Evolutionary conservation across 2,888 invertebrate genomes (phyloP).

Genomic region (Nebria salina): DNA sequence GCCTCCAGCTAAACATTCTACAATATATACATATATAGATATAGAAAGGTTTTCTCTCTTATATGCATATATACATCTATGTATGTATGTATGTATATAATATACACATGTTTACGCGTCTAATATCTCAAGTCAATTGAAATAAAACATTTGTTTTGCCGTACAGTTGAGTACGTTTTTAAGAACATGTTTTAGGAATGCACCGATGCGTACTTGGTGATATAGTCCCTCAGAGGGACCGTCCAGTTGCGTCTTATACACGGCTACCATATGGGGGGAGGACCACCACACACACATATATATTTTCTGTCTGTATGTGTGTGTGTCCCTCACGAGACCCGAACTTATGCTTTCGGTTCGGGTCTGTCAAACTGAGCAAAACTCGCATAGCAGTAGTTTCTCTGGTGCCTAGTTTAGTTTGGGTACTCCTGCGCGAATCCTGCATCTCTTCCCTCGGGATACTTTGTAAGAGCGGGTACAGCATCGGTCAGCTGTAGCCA

Average conservation of each 20-base stretch:
- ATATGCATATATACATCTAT: no score
- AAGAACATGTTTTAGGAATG: constrained; percentile 38
- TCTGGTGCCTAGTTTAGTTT: constrained; percentile 2
- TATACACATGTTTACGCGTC: no score
- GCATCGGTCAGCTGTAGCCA: constrained; percentile 29
- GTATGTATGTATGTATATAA: no score
- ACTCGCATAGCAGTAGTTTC: constrained; percentile 6
- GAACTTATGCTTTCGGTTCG: background rate
- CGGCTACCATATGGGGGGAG: background rate
- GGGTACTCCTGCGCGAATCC: background rate
- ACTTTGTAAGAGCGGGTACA: background rate
- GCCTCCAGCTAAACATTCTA: background rate
- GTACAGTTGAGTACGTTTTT: constrained; percentile 34
- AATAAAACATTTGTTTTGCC: no score
- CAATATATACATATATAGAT: background rate
- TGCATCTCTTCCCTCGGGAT: background rate
- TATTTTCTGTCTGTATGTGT: constrained; percentile 5
- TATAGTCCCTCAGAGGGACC: background rate
- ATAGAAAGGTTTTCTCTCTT: no score
- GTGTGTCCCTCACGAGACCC: constrained; percentile 5
- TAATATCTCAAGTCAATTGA: no score
- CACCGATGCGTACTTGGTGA: background rate
- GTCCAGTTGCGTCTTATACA: background rate
- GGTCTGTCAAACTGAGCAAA: constrained; percentile 9
- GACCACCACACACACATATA: background rate